phyloP scores from a whole-genome alignment of 2,113 vertebrate species.

The Notothenia coriiceps region DNA sequence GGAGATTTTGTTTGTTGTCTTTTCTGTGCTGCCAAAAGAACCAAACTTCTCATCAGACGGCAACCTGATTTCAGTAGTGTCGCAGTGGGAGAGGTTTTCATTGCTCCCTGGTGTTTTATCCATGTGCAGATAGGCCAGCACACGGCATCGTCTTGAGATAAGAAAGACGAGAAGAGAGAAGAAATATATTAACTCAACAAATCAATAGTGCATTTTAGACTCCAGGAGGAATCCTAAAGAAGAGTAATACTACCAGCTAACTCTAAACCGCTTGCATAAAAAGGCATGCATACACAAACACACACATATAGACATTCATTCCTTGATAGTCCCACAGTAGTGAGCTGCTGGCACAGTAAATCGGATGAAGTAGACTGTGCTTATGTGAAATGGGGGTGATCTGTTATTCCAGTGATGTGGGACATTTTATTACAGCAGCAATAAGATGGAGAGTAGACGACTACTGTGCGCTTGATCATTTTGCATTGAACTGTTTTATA shows the following conservation, averaged over 20 bases:
- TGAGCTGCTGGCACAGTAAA: constrained; percentile 58
- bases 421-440: constrained; percentile 67
- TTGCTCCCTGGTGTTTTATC: constrained; percentile 31
- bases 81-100: constrained; percentile 2
- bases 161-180: constrained; percentile 46
- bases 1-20: neutral
- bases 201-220: constrained; percentile 79
- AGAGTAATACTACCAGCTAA: constrained; percentile 60
- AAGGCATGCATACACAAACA: constrained; percentile 23
- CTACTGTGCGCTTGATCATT: constrained; percentile 12
- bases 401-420: constrained; percentile 67
- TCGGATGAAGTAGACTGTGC: constrained; percentile 51
- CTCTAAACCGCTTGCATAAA: constrained; percentile 31
- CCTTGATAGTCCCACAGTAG: constrained; percentile 45
- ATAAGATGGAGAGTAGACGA: constrained; percentile 50
- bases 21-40: constrained; percentile 6
- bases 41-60: constrained; percentile 7
- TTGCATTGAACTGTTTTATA: constrained; percentile 27
- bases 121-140: constrained; percentile 27
- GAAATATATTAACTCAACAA: constrained; percentile 78
- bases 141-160: constrained; percentile 23
- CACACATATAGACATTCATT: constrained; percentile 24
- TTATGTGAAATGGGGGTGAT: constrained; percentile 52
- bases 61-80: constrained; percentile 11
- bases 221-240: constrained; percentile 62